Evolutionary conservation across 1,140 invertebrate genomes (phyloP).

Genomic region (Arion vulgaris): DNA sequence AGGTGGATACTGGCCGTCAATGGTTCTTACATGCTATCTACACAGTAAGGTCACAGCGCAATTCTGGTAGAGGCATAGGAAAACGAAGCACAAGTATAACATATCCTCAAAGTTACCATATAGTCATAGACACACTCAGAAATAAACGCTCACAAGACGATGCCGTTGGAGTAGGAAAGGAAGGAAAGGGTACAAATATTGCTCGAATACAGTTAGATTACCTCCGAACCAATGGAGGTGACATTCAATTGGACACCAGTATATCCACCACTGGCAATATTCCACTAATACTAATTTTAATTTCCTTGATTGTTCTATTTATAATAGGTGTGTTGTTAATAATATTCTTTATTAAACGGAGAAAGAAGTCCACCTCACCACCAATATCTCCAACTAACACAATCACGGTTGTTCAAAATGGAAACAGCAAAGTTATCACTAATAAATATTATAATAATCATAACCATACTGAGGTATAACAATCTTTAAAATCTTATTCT

Average conservation of each 20-base stretch:
- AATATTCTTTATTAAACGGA: conserved; percentile 53
- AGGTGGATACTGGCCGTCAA: conserved; percentile 56
- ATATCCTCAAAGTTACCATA: conserved; percentile 23
- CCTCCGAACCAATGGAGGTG: conserved; percentile 35
- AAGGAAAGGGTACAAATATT: conserved; percentile 71
- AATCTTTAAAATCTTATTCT: neutral
- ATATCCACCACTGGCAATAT: conserved; percentile 41
- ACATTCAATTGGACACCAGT: conserved; percentile 48
- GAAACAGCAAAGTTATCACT: conserved; percentile 35
- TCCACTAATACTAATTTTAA: conserved; percentile 56
- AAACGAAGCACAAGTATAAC: conserved; percentile 51
- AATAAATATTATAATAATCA: conserved; percentile 30
- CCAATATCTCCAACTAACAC: conserved; percentile 61
- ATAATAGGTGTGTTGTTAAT: conserved; percentile 54
- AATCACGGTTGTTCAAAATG: conserved; percentile 57
- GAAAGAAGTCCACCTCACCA: conserved; percentile 56
- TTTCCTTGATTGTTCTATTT: conserved; percentile 56
- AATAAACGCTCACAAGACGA: conserved; percentile 50
- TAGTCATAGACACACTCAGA: conserved; percentile 3
- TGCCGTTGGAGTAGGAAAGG: conserved; percentile 51
- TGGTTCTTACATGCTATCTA: conserved; percentile 74
- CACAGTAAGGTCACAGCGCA: conserved; percentile 61
- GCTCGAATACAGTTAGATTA: conserved; percentile 57
- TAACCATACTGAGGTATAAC: conserved; percentile 46
- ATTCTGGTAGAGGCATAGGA: conserved; percentile 49